phyloP scores from a whole-genome alignment of 2,888 invertebrate species.

The Drosophila yooni region DNA sequence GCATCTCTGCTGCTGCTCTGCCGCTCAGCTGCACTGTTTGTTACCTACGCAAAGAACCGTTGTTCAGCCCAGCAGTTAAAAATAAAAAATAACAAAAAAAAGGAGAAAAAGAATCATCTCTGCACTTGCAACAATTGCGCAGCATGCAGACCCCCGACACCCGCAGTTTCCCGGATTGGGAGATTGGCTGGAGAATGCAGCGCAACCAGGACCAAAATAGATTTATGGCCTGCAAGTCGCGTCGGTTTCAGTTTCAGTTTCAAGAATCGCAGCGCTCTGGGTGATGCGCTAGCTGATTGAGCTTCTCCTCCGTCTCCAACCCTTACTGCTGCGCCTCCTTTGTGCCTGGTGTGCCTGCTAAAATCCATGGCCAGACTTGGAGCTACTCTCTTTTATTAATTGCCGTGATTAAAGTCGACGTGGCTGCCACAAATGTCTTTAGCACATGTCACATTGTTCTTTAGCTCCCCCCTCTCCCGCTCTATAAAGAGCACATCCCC shows the following conservation, averaged over 20 bases:
- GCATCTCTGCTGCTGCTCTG: slow-evolving; percentile 20
- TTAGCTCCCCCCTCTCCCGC: neutral
- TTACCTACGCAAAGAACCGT: slow-evolving; percentile 77
- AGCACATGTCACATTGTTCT: slow-evolving; percentile 72
- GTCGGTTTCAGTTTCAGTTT: slow-evolving; percentile 39
- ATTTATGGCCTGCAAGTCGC: slow-evolving; percentile 74
- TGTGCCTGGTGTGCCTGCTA: slow-evolving; percentile 36
- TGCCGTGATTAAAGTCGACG: slow-evolving; percentile 73
- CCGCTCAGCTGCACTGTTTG: slow-evolving; percentile 34
- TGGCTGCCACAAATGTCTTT: slow-evolving; percentile 67
- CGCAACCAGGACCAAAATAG: slow-evolving; percentile 71
- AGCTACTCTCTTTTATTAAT: slow-evolving; percentile 63
- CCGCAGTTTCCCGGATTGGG: slow-evolving; percentile 10
- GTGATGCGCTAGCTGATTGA: slow-evolving; percentile 53
- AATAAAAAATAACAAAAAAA: slow-evolving; percentile 45
- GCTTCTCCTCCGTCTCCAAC: neutral
- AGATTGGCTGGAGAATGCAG: slow-evolving; percentile 53
- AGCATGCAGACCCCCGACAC: slow-evolving; percentile 54
- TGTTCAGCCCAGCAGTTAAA: slow-evolving; percentile 62
- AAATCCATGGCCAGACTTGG: slow-evolving; percentile 17
- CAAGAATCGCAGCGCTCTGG: slow-evolving; percentile 65
- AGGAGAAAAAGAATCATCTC: slow-evolving; percentile 39
- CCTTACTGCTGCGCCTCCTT: slow-evolving; percentile 38
- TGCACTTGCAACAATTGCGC: slow-evolving; percentile 73
- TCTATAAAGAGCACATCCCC: neutral